Conservation (phyloP, 2,113 vertebrate species). For the Neolamprologus sp. region DNA sequence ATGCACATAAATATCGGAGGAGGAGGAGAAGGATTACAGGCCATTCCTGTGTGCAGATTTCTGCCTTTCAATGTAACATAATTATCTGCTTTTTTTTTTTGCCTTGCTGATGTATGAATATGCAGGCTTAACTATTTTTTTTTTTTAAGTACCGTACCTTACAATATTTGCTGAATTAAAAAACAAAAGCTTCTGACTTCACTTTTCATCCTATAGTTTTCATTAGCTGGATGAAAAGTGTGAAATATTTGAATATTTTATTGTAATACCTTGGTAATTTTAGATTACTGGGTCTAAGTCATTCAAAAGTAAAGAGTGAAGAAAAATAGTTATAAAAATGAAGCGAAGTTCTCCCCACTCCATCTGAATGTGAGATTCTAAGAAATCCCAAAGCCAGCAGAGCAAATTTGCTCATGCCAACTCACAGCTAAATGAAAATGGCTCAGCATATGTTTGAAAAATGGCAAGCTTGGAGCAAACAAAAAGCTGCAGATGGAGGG, state of each 20-base stretch:
- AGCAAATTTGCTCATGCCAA: conserved; percentile 4
- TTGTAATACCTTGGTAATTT: not conserved
- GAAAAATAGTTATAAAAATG: not conserved
- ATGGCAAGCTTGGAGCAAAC: conserved; percentile 9
- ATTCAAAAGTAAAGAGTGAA: not conserved
- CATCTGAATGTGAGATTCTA: not conserved
- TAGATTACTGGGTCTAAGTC: not conserved
- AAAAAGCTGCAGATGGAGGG: conserved; percentile 34
- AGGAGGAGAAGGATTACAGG: not conserved
- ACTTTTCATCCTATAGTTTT: not conserved
- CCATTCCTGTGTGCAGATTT: not conserved
- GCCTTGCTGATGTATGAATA: not conserved
- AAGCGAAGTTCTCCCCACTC: not conserved
- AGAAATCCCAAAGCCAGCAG: not conserved
- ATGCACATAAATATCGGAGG: not conserved
- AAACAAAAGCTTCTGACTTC: not conserved
- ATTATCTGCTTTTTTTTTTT: not conserved
- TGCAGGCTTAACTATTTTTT: not conserved
- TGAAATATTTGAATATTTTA: not conserved
- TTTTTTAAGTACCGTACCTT: not conserved
- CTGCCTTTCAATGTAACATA: not conserved
- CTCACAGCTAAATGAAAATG: conserved; percentile 15
- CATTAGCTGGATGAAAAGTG: not conserved
- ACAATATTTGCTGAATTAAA: not conserved
- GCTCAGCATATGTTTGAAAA: conserved; percentile 15